These are phyloP conservation scores for Drosophila nasuta DNA, from an alignment of 1,140 invertebrate species.

Conservation along the genomic window DNA sequence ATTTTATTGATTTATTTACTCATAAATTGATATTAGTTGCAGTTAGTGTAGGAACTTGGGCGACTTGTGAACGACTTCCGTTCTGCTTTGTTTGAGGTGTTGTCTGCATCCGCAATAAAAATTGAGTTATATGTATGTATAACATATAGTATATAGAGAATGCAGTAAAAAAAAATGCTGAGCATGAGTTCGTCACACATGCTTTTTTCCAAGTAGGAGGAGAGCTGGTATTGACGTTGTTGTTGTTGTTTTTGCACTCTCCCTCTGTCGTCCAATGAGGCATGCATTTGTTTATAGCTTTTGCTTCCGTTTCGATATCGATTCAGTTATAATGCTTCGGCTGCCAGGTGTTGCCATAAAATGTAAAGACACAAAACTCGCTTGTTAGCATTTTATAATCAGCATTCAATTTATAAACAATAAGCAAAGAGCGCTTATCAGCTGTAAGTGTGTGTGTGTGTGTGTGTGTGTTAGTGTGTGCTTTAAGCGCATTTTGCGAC, in stretches of 20 bases:
- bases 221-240: neutral
- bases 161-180: constrained; percentile 1
- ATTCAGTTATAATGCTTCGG: constrained; percentile 10
- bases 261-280: constrained; percentile 11
- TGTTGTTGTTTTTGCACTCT: constrained; percentile 1
- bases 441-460: neutral
- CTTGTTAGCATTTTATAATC: constrained; percentile 38
- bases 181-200: constrained; percentile 14
- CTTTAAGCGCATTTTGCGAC: constrained; percentile 54
- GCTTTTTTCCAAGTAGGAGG: neutral
- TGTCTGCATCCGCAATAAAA: constrained; percentile 47
- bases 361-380: constrained; percentile 22
- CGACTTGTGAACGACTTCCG: constrained; percentile 18
- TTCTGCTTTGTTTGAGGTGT: constrained; percentile 19
- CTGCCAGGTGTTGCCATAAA: constrained; percentile 17
- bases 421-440: constrained; percentile 18
- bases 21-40: neutral
- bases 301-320: constrained; percentile 28
- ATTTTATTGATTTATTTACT: neutral
- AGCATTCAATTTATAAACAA: constrained; percentile 32
- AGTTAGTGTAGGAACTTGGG: neutral
- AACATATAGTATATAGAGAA: neutral
- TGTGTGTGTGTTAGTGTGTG: constrained; percentile 36
- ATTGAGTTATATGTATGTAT: constrained; percentile 4
- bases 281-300: constrained; percentile 29